phyloP scores from a whole-genome alignment of 2,888 invertebrate species.

The Noctua pronuba region DNA sequence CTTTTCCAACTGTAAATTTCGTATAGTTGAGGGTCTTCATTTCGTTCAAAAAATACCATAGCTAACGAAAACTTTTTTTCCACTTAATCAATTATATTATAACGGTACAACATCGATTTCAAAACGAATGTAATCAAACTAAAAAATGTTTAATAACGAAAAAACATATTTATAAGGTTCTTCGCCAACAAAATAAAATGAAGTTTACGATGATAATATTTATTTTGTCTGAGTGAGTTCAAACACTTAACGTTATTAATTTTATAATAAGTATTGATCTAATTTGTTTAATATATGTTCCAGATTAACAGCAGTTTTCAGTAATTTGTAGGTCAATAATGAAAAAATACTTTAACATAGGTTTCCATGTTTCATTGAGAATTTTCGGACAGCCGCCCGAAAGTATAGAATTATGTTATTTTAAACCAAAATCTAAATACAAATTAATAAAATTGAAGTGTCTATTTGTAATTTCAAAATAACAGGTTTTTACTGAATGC shows the following conservation, averaged over 20 bases:
- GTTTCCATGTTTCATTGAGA: background rate
- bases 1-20: too few relatives aligned
- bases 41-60: background rate
- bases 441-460: too few relatives aligned
- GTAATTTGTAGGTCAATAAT: background rate
- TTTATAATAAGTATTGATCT: conserved; percentile 1
- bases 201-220: conserved; percentile 14
- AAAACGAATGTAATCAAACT: background rate
- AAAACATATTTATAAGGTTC: background rate
- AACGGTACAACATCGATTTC: background rate
- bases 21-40: too few relatives aligned
- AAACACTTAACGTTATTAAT: conserved; percentile 13
- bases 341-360: background rate
- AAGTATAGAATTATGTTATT: background rate
- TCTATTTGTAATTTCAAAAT: too few relatives aligned
- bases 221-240: conserved; percentile 12
- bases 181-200: conserved; percentile 3
- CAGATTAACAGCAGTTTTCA: background rate
- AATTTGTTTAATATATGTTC: conserved; percentile 1
- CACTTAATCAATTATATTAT: background rate
- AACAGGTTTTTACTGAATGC: too few relatives aligned
- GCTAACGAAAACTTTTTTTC: background rate
- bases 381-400: background rate
- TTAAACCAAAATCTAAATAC: background rate
- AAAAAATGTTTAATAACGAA: background rate